A percentile compares a stretch with the other conserved stretches of the same genome.
Conservation (phyloP, 2,797 vertebrate species). For the Psittacula echo region DNA sequence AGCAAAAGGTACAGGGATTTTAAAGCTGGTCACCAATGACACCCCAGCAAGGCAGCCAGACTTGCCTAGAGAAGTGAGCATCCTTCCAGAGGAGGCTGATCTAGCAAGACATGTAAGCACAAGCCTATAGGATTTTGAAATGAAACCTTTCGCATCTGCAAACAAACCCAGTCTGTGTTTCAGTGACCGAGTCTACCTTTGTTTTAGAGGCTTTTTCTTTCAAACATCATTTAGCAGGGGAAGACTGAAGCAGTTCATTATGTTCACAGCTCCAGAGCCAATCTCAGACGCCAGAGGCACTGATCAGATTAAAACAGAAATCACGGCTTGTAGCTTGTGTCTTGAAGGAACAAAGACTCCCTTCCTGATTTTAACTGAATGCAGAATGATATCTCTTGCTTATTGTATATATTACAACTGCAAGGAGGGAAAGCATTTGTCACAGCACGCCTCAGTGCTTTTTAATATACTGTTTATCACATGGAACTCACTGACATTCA, state of each 20-base stretch:
- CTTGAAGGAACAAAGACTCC: conserved; percentile 34
- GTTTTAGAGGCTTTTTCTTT: background rate
- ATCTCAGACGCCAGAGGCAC: conserved; percentile 30
- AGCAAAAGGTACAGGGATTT: background rate
- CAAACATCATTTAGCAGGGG: background rate
- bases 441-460: background rate
- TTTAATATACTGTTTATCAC: conserved; percentile 8
- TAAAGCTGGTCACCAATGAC: background rate
- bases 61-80: background rate
- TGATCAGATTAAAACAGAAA: conserved; percentile 59
- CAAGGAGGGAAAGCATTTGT: background rate
- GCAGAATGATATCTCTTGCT: background rate
- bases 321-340: background rate
- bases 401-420: background rate
- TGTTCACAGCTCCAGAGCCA: background rate
- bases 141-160: background rate
- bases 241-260: conserved; percentile 18
- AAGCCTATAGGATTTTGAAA: background rate
- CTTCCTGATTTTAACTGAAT: conserved; percentile 37
- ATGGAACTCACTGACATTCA: background rate
- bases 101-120: background rate
- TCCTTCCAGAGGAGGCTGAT: background rate
- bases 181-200: background rate
- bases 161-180: background rate
- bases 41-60: background rate